Base-by-base conservation (phyloP, 2,797 vertebrate species). In the Anguilla marmorata region DNA sequence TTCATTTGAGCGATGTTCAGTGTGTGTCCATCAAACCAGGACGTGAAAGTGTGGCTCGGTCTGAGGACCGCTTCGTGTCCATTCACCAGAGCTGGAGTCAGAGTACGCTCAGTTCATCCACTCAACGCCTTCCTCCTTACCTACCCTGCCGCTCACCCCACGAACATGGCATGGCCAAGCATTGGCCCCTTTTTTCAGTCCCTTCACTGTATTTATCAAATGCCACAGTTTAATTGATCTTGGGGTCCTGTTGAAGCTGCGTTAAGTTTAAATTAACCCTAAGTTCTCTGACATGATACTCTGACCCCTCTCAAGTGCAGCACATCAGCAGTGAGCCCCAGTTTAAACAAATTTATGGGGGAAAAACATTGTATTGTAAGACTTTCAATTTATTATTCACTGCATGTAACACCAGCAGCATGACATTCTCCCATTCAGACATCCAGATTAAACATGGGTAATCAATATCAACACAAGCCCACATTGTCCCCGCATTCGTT, bases 401-500 rank as follows among this genome's bases (percentile, higher is more conserved):
- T 82, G 41, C 79, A 48, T 82, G 79, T 14, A 50, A 82, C 79
- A 24, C 8, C 41, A 82, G 45, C 79, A 82, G 19, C 41, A 50
- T 1, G 2, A 50, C 79, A 82, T 9, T 48, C 21, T 50, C 79
- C 79, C 41, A 48, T 69, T 45, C 79, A 82, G 45, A 82, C 79
- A 2, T 16, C 79, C 41, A 82, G 79, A 82, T 50, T 50, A 76
- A 76, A 76, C 74, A 76, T 21, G 19, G 79, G 79, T 82, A 82
- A 82, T 82, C 79, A 50, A 82, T 82, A 82, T 82, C 79, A 48
- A 82, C 79, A 82, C 21, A 50, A 82, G 41, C 79, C 41, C 45
- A n/a, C 45, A 82, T 48, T 50, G 41, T 82, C 45, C 79, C 41
- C 24, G 79, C 16, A 82, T 82, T n/a, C 45, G n/a, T 50, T 45